These are phyloP conservation scores for Chelonus formosanus DNA, from an alignment of 2,888 invertebrate genomes.

Conservation along the genomic window DNA sequence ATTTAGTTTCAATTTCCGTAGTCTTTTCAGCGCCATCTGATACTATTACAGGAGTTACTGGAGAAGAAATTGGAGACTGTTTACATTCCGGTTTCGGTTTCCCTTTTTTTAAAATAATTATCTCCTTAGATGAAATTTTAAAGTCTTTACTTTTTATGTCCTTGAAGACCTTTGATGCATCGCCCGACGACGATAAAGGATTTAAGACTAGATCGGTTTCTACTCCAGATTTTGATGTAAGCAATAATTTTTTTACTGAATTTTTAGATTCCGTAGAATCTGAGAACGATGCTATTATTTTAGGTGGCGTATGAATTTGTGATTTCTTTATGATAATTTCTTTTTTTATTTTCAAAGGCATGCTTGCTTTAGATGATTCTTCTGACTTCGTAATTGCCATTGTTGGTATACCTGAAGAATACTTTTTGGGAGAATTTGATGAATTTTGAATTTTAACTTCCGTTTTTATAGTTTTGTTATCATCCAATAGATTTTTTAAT, in stretches of 20 bases:
- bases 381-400: neutral
- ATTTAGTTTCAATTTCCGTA: neutral
- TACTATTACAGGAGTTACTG: neutral
- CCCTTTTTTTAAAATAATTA: conserved; percentile 67
- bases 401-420: conserved; percentile 1
- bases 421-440: conserved; percentile 24
- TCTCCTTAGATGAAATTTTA: conserved; percentile 63
- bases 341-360: neutral
- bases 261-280: neutral
- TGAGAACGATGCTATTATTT: neutral
- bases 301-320: neutral
- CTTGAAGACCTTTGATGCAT: conserved; percentile 68
- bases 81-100: conserved; percentile 66
- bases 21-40: neutral
- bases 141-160: conserved; percentile 64
- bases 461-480: conserved; percentile 44
- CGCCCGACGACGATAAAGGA: conserved; percentile 68
- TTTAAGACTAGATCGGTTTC: conserved; percentile 53
- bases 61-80: conserved; percentile 21
- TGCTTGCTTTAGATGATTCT: too few species aligned
- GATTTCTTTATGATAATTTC: neutral
- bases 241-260: neutral
- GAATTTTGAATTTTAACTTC: conserved; percentile 26
- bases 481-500: conserved; percentile 55
- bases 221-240: conserved; percentile 1